phyloP scores from a whole-genome alignment of 2,888 invertebrate genomes.

The Lymantria monacha region DNA sequence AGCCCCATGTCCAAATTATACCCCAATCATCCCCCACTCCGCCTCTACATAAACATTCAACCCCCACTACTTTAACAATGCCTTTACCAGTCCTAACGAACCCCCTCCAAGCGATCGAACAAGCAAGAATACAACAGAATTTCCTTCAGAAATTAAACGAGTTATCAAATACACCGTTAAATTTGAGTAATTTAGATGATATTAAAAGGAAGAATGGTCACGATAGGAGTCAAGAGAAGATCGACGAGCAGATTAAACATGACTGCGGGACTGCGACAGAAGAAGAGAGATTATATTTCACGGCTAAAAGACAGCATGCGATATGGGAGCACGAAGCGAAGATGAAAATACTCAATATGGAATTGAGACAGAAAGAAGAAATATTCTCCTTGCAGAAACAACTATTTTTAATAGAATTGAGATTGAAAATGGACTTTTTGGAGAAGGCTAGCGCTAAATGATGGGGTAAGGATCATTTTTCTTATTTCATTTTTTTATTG shows the following conservation, averaged over 20 bases:
- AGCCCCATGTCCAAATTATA: conserved; percentile 72
- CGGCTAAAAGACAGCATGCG: conserved; percentile 74
- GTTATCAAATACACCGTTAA: conserved; percentile 70
- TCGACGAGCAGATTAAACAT: conserved; percentile 49
- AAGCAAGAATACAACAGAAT: conserved; percentile 69
- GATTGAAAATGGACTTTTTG: conserved; percentile 78
- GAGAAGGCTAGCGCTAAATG: conserved; percentile 74
- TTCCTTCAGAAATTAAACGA: conserved; percentile 70
- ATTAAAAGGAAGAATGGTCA: conserved; percentile 48
- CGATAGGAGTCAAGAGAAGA: conserved; percentile 42
- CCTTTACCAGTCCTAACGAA: conserved; percentile 51
- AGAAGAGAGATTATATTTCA: conserved; percentile 68
- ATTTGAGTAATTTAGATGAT: conserved; percentile 72
- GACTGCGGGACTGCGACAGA: conserved; percentile 61
- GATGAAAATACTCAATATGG: conserved; percentile 78
- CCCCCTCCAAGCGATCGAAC: conserved; percentile 68
- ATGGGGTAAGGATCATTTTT: conserved; percentile 26
- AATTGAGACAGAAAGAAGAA: conserved; percentile 73
- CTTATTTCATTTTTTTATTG: neutral
- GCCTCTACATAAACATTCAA: conserved; percentile 43
- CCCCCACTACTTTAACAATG: conserved; percentile 31
- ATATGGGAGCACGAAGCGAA: conserved; percentile 78
- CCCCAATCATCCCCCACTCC: conserved; percentile 68
- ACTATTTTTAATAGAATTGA: conserved; percentile 71
- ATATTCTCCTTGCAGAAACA: conserved; percentile 78